Conservation (phyloP, 2,797 vertebrate genomes). For the Enteromius anoplus region DNA sequence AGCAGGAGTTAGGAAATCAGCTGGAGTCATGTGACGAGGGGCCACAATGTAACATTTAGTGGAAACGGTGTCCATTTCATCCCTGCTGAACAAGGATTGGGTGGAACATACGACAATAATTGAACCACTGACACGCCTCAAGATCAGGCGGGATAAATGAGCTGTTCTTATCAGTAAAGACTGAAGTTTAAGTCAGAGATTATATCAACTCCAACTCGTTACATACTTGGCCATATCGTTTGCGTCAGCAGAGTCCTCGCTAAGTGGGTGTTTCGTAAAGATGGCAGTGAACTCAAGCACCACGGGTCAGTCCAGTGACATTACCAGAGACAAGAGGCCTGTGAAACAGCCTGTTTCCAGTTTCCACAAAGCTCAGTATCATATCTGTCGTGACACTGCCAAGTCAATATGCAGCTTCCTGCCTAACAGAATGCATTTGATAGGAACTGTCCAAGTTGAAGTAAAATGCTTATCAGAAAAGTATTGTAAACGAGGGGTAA, state of each 20-base stretch:
- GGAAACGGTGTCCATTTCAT: constrained; percentile 11
- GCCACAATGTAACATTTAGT: constrained; percentile 24
- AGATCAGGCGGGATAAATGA: constrained; percentile 30
- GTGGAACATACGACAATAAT: constrained; percentile 44
- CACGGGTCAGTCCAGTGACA: constrained; percentile 43
- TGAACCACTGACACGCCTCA: constrained; percentile 38
- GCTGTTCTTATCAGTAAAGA: constrained; percentile 43
- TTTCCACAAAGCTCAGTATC: constrained; percentile 38
- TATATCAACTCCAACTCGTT: constrained; percentile 17
- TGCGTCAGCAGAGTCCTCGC: constrained; percentile 30
- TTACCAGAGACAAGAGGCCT: constrained; percentile 43
- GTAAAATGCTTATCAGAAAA: constrained; percentile 42
- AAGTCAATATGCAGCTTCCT: constrained; percentile 59
- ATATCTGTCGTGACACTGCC: constrained; percentile 41
- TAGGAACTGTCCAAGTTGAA: constrained; percentile 53
- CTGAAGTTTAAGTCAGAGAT: constrained; percentile 36
- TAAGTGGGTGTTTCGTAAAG: constrained; percentile 38
- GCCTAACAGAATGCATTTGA: constrained; percentile 49
- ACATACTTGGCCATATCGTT: constrained; percentile 29
- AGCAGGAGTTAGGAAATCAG: constrained; percentile 19
- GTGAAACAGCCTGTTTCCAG: constrained; percentile 50
- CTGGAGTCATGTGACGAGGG: constrained; percentile 7
- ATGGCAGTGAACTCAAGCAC: constrained; percentile 44
- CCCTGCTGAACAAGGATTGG: constrained; percentile 22
- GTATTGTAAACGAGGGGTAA: constrained; percentile 36